These are phyloP conservation scores for Apodemia mormo DNA, from an alignment of 2,888 invertebrate genomes.

Conservation along the genomic window DNA sequence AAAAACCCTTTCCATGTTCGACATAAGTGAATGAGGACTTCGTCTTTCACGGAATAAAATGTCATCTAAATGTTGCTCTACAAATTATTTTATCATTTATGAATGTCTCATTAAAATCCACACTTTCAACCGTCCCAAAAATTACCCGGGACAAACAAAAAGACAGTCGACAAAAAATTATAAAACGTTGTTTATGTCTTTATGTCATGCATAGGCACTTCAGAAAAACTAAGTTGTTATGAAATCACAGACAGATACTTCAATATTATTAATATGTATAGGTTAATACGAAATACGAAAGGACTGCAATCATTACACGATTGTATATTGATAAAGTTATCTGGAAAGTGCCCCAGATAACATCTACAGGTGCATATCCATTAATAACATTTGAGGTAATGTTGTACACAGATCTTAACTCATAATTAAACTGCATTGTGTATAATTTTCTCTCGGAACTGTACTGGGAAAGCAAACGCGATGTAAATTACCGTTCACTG, in stretches of 20 bases:
- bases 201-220: too few relatives aligned
- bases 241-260: not conserved
- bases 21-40: too few relatives aligned
- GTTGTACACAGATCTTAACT: slow-evolving; percentile 15
- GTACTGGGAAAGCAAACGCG: slow-evolving; percentile 9
- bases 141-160: too few relatives aligned
- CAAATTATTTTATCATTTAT: too few relatives aligned
- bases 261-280: not conserved
- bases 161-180: too few relatives aligned
- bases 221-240: not conserved
- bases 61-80: too few relatives aligned
- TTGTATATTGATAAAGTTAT: not conserved
- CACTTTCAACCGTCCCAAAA: too few relatives aligned
- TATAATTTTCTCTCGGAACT: slow-evolving; percentile 19
- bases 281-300: not conserved
- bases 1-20: too few relatives aligned
- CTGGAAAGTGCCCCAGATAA: slow-evolving; percentile 4
- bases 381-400: slow-evolving; percentile 16
- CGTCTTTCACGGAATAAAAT: too few relatives aligned
- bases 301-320: not conserved
- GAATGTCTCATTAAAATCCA: too few relatives aligned
- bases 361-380: slow-evolving; percentile 12
- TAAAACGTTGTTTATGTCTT: too few relatives aligned
- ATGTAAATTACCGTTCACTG: not conserved
- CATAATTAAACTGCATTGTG: slow-evolving; percentile 1